phyloP scores from a whole-genome alignment of 1,140 invertebrate species.

The Aradophagus sp. region DNA sequence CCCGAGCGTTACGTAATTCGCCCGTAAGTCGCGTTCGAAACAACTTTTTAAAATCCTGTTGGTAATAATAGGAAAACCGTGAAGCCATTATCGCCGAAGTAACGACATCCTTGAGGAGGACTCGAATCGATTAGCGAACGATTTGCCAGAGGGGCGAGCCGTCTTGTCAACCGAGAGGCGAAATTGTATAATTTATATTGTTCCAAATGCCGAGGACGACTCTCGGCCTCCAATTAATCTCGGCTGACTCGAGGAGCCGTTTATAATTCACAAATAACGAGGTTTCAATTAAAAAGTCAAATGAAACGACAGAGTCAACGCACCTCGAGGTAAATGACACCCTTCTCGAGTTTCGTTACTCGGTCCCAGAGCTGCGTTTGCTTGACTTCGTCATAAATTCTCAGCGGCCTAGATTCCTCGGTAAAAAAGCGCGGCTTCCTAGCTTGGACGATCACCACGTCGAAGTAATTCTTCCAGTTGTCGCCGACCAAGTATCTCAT shows the following conservation, averaged over 20 bases:
- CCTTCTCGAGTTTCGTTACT: slow-evolving; percentile 90
- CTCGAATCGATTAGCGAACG: too few relatives aligned
- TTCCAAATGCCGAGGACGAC: slow-evolving; percentile 12
- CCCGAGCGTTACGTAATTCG: too few relatives aligned
- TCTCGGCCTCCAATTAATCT: slow-evolving; percentile 19
- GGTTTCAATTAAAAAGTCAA: slow-evolving; percentile 44
- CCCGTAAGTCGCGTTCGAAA: too few relatives aligned
- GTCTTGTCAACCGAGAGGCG: too few relatives aligned
- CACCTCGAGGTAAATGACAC: slow-evolving; percentile 94
- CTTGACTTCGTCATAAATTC: slow-evolving; percentile 88
- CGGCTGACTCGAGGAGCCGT: slow-evolving; percentile 16
- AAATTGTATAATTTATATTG: slow-evolving; percentile 30
- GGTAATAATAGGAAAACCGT: too few relatives aligned
- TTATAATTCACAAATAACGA: slow-evolving; percentile 33
- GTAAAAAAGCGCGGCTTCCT: slow-evolving; percentile 97
- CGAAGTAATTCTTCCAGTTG: slow-evolving; percentile 94
- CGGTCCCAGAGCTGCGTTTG: slow-evolving; percentile 92
- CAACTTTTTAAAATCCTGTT: too few relatives aligned
- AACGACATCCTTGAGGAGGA: too few relatives aligned
- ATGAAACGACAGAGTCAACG: slow-evolving; percentile 40
- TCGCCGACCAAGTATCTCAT: slow-evolving; percentile 92
- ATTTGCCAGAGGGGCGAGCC: too few relatives aligned
- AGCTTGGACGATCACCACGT: slow-evolving; percentile 95
- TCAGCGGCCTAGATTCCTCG: slow-evolving; percentile 90
- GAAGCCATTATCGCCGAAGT: too few relatives aligned